Evolutionary conservation across 1,140 invertebrate genomes (phyloP), one percentile per base, ranked within the genome.

Genomic region (Penaeus indicus): DNA sequence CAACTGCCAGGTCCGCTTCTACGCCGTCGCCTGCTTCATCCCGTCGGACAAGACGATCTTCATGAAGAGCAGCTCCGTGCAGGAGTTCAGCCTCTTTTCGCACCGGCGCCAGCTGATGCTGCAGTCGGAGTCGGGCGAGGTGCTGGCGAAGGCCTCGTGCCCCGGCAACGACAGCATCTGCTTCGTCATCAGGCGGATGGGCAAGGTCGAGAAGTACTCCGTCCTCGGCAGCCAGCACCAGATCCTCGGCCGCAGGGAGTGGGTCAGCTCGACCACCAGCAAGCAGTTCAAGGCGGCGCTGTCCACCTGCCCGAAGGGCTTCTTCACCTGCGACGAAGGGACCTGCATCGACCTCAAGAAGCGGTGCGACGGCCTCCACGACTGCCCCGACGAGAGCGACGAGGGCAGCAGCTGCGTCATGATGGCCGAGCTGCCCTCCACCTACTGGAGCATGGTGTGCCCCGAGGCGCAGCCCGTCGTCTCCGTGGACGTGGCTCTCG

Each of bases 341-440:
- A 91, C 94, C 62, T 97, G 96, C 92, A 91, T 97, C 22, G 90
- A 94, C 1, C 92, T 93, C 61, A 82, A 92, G 8, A 93, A 94
- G 42, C 92, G 96, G 22, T 97, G 96, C 91, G 94, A 97, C 92
- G 95, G 95, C 0, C 92, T 95, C 61, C 91, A 91, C 0, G 94
- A 97, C 90, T 98, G 97, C 91, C 91, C 92, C 54, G 96, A 96
- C 92, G 94, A 93, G 82, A 95, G 95, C 0, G 95, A 92, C 93
- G 95, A 91, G 94, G 95, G 69, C 18, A 75, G n/a, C 69, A 27
- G 18, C 22, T 75, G 69, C n/a, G 13, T 75, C 16, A 27, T 32
- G 27, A 75, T 75, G 47, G 47, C 47, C 22, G 25, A 75, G 38
- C 27, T 32, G n/a, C 27, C 22, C 38, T 32, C 22, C 13, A 38